Conservation (phyloP, 2,113 vertebrate species). For the Muntiacus reevesi region DNA sequence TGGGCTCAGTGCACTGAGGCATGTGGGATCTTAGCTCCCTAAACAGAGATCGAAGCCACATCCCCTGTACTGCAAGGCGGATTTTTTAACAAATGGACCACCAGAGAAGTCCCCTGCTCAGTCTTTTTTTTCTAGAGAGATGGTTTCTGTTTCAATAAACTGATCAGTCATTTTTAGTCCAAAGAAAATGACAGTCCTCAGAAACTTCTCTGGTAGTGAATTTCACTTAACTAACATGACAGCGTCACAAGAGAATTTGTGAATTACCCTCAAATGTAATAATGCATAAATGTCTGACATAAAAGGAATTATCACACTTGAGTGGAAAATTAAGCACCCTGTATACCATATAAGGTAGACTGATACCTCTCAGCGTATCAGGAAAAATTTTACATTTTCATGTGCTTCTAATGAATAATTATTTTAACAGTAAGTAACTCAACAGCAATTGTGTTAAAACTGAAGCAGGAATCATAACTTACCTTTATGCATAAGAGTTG, state of each 20-base stretch:
- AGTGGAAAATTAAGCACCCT: background rate
- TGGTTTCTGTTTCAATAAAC: background rate
- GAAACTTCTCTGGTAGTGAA: background rate
- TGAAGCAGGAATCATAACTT: conserved; percentile 43
- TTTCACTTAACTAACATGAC: background rate
- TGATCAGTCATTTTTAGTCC: background rate
- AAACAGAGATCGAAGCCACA: too few relatives aligned
- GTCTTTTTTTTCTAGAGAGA: background rate
- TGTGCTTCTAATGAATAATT: conserved; percentile 37
- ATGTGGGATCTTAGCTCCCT: too few relatives aligned
- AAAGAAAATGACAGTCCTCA: background rate
- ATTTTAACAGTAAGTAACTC: conserved; percentile 58
- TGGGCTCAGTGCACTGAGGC: too few relatives aligned
- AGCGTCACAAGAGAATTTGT: background rate
- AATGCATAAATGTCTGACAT: background rate
- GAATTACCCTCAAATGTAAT: background rate
- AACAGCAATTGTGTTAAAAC: conserved; percentile 27
- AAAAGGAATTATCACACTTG: background rate
- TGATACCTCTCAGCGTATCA: background rate
- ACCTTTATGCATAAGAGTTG: conserved; percentile 87
- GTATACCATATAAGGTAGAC: background rate
- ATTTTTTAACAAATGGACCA: too few relatives aligned
- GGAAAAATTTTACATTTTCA: conserved; percentile 50
- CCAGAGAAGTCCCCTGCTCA: too few relatives aligned
- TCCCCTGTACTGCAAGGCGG: too few relatives aligned